Percentiles rank a stretch among this genome's conserved stretches.
phyloP scores from a whole-genome alignment of 2,113 vertebrate genomes.

The Polypterus bichir region DNA sequence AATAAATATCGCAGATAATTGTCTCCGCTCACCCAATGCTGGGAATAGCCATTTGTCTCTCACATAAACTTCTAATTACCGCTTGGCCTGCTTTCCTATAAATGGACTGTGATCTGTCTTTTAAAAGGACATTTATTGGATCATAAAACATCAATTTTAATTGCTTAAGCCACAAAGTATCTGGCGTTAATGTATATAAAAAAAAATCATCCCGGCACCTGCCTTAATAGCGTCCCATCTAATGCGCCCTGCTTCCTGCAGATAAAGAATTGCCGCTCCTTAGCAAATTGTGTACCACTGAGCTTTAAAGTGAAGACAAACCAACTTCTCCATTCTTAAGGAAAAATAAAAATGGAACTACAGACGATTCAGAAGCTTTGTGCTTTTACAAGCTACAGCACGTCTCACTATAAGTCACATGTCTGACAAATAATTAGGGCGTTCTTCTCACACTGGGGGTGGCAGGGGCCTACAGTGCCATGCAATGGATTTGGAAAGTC shows the following conservation, averaged over 20 bases:
- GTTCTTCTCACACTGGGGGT: too few relatives aligned
- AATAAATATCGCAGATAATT: too few relatives aligned
- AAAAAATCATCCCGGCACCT: slow-evolving; percentile 34
- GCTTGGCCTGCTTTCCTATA: slow-evolving; percentile 26
- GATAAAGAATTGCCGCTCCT: slow-evolving; percentile 20
- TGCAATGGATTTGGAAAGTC: too few relatives aligned
- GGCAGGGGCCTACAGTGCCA: too few relatives aligned
- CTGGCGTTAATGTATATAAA: slow-evolving; percentile 39
- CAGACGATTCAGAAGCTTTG: too few relatives aligned
- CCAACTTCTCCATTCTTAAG: slow-evolving; percentile 5
- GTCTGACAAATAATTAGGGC: too few relatives aligned
- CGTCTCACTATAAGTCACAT: too few relatives aligned
- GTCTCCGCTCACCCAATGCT: too few relatives aligned
- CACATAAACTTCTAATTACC: slow-evolving; percentile 25
- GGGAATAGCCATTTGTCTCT: slow-evolving; percentile 22
- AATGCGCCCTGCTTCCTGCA: slow-evolving; percentile 40
- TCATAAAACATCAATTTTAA: slow-evolving; percentile 32
- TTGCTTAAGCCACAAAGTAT: slow-evolving; percentile 40
- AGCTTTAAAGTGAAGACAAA: slow-evolving; percentile 17
- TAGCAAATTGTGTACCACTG: slow-evolving; percentile 31
- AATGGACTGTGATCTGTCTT: slow-evolving; percentile 25
- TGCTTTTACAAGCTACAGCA: too few relatives aligned
- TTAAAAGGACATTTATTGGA: slow-evolving; percentile 32
- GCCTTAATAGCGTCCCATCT: slow-evolving; percentile 38
- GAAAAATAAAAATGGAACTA: too few relatives aligned